A percentile compares a stretch with the other conserved stretches of the same genome.
Conservation (phyloP, 1,140 invertebrate genomes). For the Monomorium pharaonis region DNA sequence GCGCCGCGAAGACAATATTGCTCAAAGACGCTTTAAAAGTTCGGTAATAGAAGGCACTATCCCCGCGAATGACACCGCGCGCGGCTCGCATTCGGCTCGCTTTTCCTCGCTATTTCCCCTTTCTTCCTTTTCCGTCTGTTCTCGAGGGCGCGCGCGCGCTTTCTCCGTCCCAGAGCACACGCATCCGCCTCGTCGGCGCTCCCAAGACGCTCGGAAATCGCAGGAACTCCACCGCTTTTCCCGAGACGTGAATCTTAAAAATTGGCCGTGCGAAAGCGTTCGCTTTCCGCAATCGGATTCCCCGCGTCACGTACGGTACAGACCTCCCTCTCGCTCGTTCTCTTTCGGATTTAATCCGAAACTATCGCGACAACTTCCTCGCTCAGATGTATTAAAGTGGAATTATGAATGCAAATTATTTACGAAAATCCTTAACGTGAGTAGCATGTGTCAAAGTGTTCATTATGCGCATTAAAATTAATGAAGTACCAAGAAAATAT, state of each 20-base stretch:
- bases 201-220: conserved; percentile 53
- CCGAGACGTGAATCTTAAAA: conserved; percentile 57
- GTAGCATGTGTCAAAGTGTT: neutral
- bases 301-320: neutral
- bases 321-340: neutral
- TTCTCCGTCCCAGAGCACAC: neutral
- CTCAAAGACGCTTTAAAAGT: conserved; percentile 74
- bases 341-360: conserved; percentile 30
- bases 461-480: neutral
- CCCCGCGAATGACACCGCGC: conserved; percentile 10
- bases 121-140: neutral
- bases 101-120: neutral
- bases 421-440: neutral
- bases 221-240: conserved; percentile 10
- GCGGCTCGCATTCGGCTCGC: neutral
- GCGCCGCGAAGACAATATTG: conserved; percentile 70
- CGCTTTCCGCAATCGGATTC: conserved; percentile 25
- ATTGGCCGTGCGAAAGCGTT: conserved; percentile 23
- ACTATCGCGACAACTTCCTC: neutral
- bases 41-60: conserved; percentile 71
- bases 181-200: neutral
- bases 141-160: too few relatives aligned
- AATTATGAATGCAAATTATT: conserved; percentile 10
- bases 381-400: neutral
- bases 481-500: neutral